phyloP scores from a whole-genome alignment of 2,113 vertebrate species.

The Australoheros scitulus region DNA sequence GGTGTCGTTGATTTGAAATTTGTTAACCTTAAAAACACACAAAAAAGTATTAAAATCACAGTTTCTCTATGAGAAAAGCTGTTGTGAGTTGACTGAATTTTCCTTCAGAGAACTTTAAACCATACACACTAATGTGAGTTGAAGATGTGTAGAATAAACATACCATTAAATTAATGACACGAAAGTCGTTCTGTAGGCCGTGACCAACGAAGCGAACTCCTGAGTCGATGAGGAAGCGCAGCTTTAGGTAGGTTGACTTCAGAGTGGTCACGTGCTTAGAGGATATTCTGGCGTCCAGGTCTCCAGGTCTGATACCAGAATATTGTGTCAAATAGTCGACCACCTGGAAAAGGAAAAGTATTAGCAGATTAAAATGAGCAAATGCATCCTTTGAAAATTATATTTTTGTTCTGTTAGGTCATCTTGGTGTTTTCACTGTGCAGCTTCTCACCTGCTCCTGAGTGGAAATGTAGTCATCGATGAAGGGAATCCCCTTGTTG shows the following conservation, averaged over 20 bases:
- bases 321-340: slow-evolving; percentile 98
- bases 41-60: background rate
- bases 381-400: background rate
- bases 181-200: slow-evolving; percentile 95
- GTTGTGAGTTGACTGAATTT: background rate
- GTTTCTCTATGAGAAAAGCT: background rate
- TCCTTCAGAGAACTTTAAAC: background rate
- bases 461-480: slow-evolving; percentile 98
- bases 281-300: slow-evolving; percentile 97
- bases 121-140: background rate
- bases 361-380: background rate
- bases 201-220: slow-evolving; percentile 97
- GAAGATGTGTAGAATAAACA: background rate
- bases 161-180: slow-evolving; percentile 97
- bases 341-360: slow-evolving; percentile 77
- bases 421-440: background rate
- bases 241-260: slow-evolving; percentile 96
- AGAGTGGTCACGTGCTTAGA: slow-evolving; percentile 97
- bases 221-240: slow-evolving; percentile 96
- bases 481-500: slow-evolving; percentile 96
- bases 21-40: slow-evolving; percentile 84
- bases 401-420: accelerated
- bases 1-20: slow-evolving; percentile 95
- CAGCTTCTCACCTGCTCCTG: slow-evolving; percentile 90
- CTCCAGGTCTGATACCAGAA: slow-evolving; percentile 96